Evolutionary conservation across 1,140 invertebrate genomes (phyloP).

Genomic region (Octopus sinensis): DNA sequence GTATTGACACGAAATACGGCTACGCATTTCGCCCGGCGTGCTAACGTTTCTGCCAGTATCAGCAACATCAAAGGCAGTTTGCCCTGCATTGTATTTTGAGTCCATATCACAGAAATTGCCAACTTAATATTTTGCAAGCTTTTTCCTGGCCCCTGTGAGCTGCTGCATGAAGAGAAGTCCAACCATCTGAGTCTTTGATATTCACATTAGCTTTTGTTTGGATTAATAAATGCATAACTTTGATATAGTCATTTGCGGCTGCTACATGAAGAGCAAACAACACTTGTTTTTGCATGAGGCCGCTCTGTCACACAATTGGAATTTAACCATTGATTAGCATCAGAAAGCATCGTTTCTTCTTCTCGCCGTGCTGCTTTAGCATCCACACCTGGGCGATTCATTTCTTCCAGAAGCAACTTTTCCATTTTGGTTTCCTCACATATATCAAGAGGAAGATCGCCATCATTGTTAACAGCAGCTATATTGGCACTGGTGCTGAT

Average conservation of each 20-base stretch:
- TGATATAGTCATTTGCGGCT: slow-evolving; percentile 93
- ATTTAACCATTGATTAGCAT: slow-evolving; percentile 84
- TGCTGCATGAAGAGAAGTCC: slow-evolving; percentile 96
- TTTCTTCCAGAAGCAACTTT: slow-evolving; percentile 80
- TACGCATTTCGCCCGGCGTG: too few relatives aligned
- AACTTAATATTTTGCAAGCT: slow-evolving; percentile 80
- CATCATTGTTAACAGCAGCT: slow-evolving; percentile 94
- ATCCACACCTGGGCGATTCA: slow-evolving; percentile 77
- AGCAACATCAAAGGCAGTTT: too few relatives aligned
- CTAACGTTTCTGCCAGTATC: too few relatives aligned
- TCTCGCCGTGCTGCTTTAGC: slow-evolving; percentile 87
- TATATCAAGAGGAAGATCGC: slow-evolving; percentile 88
- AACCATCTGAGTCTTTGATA: slow-evolving; percentile 89
- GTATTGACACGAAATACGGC: too few relatives aligned
- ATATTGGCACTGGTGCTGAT: slow-evolving; percentile 90
- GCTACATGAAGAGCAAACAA: slow-evolving; percentile 97
- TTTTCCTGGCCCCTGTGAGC: slow-evolving; percentile 96
- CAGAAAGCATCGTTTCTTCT: slow-evolving; percentile 81
- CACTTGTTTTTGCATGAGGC: slow-evolving; percentile 79
- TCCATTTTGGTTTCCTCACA: slow-evolving; percentile 91
- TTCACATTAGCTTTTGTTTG: slow-evolving; percentile 82
- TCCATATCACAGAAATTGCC: slow-evolving; percentile 89
- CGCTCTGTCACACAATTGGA: slow-evolving; percentile 42
- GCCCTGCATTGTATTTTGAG: slow-evolving; percentile 79
- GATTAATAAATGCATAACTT: slow-evolving; percentile 79